Evolutionary conservation across 2,797 vertebrate species (phyloP).

Genomic region (Cossypha niveicapilla): DNA sequence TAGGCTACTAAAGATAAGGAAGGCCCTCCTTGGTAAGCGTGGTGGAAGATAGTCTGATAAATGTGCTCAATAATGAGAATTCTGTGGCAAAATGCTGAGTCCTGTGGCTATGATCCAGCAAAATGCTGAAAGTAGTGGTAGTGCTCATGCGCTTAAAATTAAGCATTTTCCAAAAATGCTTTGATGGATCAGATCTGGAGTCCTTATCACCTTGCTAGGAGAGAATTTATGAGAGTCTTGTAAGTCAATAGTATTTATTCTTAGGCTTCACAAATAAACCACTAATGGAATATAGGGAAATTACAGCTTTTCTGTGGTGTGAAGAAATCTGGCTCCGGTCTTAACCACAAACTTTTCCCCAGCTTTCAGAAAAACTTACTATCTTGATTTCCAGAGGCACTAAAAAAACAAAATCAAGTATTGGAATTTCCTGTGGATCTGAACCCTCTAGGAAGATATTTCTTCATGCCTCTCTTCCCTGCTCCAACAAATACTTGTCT

Average conservation of each 20-base stretch:
- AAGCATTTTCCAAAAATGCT: not conserved
- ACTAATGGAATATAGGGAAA: slow-evolving; percentile 24
- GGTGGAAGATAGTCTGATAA: not conserved
- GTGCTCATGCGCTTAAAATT: not conserved
- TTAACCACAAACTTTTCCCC: not conserved
- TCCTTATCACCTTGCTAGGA: slow-evolving; percentile 21
- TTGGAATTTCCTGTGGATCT: not conserved
- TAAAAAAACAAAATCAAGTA: not conserved
- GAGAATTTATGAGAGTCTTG: not conserved
- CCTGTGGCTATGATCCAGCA: not conserved
- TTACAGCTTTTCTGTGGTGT: not conserved
- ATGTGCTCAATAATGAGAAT: not conserved
- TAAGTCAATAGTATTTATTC: slow-evolving; percentile 34
- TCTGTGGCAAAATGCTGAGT: not conserved
- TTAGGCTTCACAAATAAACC: slow-evolving; percentile 38
- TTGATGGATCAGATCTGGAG: not conserved
- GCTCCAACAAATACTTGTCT: not conserved
- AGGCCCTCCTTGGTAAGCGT: not conserved
- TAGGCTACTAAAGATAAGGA: not conserved
- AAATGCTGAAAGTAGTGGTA: not conserved
- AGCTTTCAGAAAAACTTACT: not conserved
- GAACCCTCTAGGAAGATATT: not conserved
- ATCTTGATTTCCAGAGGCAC: not conserved
- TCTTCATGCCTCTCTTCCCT: not conserved
- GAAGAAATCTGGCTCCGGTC: not conserved